Base-by-base conservation (phyloP, 2,113 vertebrate genomes). In the Melanotaenia duboulayi region DNA sequence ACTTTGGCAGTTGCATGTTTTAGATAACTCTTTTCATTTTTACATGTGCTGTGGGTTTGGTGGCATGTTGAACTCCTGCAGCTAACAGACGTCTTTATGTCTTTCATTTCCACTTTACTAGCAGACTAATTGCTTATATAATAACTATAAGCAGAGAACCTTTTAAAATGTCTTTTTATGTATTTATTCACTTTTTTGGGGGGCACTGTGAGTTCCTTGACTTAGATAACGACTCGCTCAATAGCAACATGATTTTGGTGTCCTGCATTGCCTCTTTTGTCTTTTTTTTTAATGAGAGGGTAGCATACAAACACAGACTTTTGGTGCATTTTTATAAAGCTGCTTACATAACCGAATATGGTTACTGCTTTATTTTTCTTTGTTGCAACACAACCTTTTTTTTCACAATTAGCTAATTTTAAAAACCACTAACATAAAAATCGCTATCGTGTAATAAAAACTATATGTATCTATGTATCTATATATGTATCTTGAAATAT, bases 41-140 rank as follows among this genome's bases (percentile, higher is more conserved):
- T 17, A 46, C 14, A 17, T 17, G 14, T 5, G 13, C 42, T 46
- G 13, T 42, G 20, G 52, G 9, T 48, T 69, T 49, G 5, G 50
- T 48, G 23, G 40, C 22, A 48, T 24, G 49, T 24, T 48, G 67
- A 74, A 49, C n/a, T 50, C 25, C 40, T 63, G 7, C 16, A 58
- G n/a, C 69, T 76, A 44, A 46, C 44, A 67, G 54, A 65, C 37
- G 65, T 60, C 19, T 57, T 25, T 39, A 57, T 68, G 52, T 59
- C 40, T 67, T 72, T 59, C 8, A 10, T 20, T 35, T 50, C 61
- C 32, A 57, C 49, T 60, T 81, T 69, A 71, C 19, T 24, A 14
- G 9, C 40, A 19, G 51, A 28, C 8, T 46, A 23, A 35, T 32
- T 2, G 2, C 22, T 65, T 44, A 20, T 24, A 7, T 7, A n/a